These are phyloP conservation scores for Calameuta filiformis DNA, from an alignment of 2,888 invertebrate genomes.

Conservation along the genomic window DNA sequence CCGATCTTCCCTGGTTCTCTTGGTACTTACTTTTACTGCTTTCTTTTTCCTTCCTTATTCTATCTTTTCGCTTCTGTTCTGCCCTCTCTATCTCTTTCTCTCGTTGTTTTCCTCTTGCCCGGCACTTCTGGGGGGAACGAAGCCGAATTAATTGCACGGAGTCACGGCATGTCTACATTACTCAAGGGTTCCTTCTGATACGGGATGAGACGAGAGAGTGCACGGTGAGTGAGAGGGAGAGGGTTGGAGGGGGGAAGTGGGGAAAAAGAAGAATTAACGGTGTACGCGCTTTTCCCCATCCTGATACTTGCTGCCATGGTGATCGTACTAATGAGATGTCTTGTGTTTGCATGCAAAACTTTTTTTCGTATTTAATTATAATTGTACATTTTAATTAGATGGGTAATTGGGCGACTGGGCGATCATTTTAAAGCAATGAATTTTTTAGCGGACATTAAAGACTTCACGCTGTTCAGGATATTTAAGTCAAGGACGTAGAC, in stretches of 20 bases:
- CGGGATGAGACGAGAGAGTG: conserved; percentile 22
- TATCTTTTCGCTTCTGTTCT: conserved; percentile 9
- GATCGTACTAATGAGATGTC: background rate
- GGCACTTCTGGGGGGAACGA: conserved; percentile 19
- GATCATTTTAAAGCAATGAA: background rate
- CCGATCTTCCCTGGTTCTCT: background rate
- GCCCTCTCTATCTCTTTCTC: background rate
- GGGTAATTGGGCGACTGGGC: background rate
- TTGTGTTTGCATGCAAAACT: background rate
- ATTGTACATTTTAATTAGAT: background rate
- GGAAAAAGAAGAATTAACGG: conserved; percentile 9
- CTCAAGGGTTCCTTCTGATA: conserved; percentile 28
- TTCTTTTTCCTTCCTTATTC: background rate
- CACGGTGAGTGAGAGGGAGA: background rate
- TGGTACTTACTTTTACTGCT: background rate
- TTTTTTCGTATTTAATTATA: background rate
- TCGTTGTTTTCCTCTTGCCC: conserved; percentile 1
- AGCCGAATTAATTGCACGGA: conserved; percentile 50
- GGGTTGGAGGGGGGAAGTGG: background rate
- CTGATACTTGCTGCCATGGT: background rate
- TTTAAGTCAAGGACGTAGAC: background rate
- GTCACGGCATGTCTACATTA: conserved; percentile 57
- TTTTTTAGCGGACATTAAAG: background rate
- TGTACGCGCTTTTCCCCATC: background rate
- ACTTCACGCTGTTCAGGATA: background rate